phyloP scores from a whole-genome alignment of 2,888 invertebrate species.

The Chelonus formosanus region DNA sequence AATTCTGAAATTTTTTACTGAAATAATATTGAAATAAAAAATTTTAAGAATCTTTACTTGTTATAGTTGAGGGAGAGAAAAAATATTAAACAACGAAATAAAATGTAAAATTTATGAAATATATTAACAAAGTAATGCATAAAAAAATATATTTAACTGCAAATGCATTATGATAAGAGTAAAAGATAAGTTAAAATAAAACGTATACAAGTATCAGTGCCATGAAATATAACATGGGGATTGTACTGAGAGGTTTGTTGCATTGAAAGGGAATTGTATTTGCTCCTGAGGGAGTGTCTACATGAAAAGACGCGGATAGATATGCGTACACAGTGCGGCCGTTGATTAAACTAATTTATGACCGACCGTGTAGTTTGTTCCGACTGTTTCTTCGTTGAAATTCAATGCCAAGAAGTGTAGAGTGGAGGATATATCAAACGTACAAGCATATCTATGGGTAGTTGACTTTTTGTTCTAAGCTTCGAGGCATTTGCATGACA shows the following conservation, averaged over 20 bases:
- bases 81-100: too few relatives aligned
- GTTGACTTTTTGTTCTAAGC: conserved; percentile 3
- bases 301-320: conserved; percentile 28
- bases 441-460: neutral
- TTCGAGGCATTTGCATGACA: conserved; percentile 21
- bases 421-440: conserved; percentile 8
- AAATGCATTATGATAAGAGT: neutral
- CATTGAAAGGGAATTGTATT: conserved; percentile 8
- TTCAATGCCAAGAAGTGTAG: conserved; percentile 33
- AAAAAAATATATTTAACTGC: too few relatives aligned
- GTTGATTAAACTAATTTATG: conserved; percentile 45
- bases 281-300: conserved; percentile 1
- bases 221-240: conserved; percentile 4
- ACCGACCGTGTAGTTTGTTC: conserved; percentile 35
- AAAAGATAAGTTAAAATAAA: neutral
- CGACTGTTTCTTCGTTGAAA: conserved; percentile 35
- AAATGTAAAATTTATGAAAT: too few relatives aligned
- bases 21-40: too few relatives aligned
- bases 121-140: too few relatives aligned
- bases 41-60: too few relatives aligned
- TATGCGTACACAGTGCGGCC: conserved; percentile 21
- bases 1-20: too few relatives aligned
- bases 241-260: conserved; percentile 1
- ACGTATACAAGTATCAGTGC: neutral
- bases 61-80: too few relatives aligned